These are phyloP conservation scores for Grammomys surdaster DNA, from an alignment of 2,113 vertebrate species.

Conservation along the genomic window DNA sequence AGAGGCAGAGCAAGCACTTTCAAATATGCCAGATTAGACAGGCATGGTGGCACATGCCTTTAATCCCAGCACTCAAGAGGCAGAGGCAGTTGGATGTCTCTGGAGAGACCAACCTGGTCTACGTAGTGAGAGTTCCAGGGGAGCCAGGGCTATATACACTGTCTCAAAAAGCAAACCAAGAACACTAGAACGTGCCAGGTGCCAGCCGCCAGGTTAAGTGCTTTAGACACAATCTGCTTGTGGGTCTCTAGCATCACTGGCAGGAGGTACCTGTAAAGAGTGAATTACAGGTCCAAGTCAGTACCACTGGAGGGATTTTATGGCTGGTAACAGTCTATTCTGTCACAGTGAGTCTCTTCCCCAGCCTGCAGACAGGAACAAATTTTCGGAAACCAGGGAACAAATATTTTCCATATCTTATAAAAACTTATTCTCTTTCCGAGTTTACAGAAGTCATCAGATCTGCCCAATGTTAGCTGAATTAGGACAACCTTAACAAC, in stretches of 20 bases:
- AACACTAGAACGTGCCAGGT: neutral
- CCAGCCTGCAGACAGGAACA: neutral
- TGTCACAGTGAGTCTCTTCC: neutral
- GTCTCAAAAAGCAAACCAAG: neutral
- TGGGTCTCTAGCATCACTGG: accelerated
- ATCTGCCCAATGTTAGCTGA: neutral
- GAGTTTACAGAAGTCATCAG: neutral
- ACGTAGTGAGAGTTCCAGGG: neutral
- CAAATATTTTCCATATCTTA: neutral
- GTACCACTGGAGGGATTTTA: neutral
- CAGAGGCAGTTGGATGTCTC: neutral
- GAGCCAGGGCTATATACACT: neutral
- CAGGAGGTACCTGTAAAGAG: neutral
- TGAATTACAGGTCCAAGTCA: neutral
- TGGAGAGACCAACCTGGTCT: neutral
- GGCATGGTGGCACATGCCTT: neutral
- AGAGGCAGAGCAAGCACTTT: neutral
- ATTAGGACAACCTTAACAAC: neutral
- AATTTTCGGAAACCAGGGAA: neutral
- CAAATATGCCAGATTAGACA: neutral
- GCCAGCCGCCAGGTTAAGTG: neutral
- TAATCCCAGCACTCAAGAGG: neutral
- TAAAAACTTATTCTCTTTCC: neutral
- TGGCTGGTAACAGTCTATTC: no score
- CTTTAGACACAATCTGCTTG: neutral